Conservation (phyloP, 1,140 invertebrate species). For the Nephila pilipes region DNA sequence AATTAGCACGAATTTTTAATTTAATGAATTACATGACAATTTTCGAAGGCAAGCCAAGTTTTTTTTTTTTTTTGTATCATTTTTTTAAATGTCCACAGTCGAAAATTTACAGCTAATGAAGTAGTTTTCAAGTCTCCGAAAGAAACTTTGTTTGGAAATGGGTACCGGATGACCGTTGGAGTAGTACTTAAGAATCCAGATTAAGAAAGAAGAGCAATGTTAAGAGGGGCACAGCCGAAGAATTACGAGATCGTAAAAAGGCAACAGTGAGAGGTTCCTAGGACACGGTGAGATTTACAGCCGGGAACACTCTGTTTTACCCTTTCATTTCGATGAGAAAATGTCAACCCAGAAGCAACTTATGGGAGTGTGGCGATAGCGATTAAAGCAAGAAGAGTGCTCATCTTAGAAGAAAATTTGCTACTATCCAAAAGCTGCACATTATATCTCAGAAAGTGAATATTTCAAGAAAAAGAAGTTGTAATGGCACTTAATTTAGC, state of each 20-base stretch:
- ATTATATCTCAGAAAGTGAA: no score
- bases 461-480: no score
- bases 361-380: slow-evolving; percentile 23
- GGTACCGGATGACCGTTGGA: background rate
- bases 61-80: background rate
- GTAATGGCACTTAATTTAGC: no score
- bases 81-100: slow-evolving; percentile 6
- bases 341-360: slow-evolving; percentile 51
- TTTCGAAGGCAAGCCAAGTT: background rate
- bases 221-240: slow-evolving; percentile 40
- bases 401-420: background rate
- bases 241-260: slow-evolving; percentile 74
- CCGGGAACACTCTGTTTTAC: slow-evolving; percentile 56
- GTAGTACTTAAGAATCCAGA: slow-evolving; percentile 58
- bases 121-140: slow-evolving; percentile 42
- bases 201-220: slow-evolving; percentile 49
- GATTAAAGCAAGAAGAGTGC: slow-evolving; percentile 23
- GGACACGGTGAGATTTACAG: slow-evolving; percentile 57
- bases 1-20: background rate
- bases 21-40: background rate
- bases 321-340: slow-evolving; percentile 67
- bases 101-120: slow-evolving; percentile 54
- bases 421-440: no score
- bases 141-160: slow-evolving; percentile 63
- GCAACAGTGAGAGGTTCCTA: slow-evolving; percentile 54